Evolutionary conservation across 2,888 invertebrate species (phyloP), one percentile per base, ranked within the genome.

Genomic region (Ophion obscuratus): DNA sequence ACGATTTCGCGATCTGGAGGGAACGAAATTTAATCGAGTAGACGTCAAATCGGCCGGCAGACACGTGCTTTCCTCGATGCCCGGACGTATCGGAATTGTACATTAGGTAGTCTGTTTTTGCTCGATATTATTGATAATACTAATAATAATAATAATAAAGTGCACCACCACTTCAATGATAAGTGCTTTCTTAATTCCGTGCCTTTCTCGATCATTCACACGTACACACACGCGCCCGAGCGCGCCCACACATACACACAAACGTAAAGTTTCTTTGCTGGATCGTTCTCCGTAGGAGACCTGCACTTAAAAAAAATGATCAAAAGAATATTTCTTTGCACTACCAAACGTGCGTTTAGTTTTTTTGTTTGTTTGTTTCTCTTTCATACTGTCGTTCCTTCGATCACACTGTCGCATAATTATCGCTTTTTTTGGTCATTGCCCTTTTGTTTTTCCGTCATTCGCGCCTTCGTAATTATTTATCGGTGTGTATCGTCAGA

Each of bases 181-280:
- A 90, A 92, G 91, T 93, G 91, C 92, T 92, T 91, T 93, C 90
- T 92, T 92, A 91, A 92, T 92, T 92, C 90, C 89, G 92, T 93
- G 92, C 92, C 93, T 93, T 91, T 89, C 88, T 89, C 86, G 89
- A 89, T 88, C 80, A 88, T 87, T 82, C 83, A 88, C 86, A 88
- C 87, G 85, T 83, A 67, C 76, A 68, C 31, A 71, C n/a, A 59
- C 20, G n/a, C 66, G 44, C 36, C 75, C 62, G 31, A 9, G 6
- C n/a, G 79, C 31, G 62, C 62, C n/a, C n/a, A 71, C 17, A 68
- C 17, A 73, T 36, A 31, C 27, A 73, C 73, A 73, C 7, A 11
- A 57, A 73, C 36, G 10, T 10, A 11, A 36, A 31, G 6, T 47
- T 68, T 61, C 73, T 81, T 66, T 31, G 76, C 73, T 86, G 67